phyloP scores from a whole-genome alignment of 2,113 vertebrate species.

The Conger conger region DNA sequence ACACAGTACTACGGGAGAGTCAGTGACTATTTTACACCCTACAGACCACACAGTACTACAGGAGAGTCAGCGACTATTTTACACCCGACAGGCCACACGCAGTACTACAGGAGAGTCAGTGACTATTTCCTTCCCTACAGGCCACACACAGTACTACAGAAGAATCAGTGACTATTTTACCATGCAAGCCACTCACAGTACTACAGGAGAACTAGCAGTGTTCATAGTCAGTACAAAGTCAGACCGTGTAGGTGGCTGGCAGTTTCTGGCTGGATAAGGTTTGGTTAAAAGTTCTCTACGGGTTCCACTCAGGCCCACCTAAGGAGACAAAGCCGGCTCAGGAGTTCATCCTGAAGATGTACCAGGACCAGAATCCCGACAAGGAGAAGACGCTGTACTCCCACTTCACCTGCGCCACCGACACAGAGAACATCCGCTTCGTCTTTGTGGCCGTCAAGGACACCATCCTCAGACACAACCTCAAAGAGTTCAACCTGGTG shows the following conservation, averaged over 20 bases:
- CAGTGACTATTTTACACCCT: too few relatives aligned
- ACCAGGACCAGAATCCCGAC: conserved; percentile 82
- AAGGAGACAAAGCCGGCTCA: conserved; percentile 72
- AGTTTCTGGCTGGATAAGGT: neutral
- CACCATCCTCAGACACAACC: conserved; percentile 85
- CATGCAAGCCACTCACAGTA: too few relatives aligned
- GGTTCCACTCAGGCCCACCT: conserved; percentile 70
- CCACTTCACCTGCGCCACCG: conserved; percentile 85
- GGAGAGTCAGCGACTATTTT: too few relatives aligned
- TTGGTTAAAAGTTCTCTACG: neutral
- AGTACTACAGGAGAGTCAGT: too few relatives aligned
- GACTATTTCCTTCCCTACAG: too few relatives aligned
- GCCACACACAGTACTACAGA: too few relatives aligned
- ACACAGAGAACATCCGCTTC: conserved; percentile 86
- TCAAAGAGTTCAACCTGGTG: conserved; percentile 80
- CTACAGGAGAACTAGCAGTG: too few relatives aligned
- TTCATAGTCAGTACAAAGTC: too few relatives aligned
- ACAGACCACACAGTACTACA: too few relatives aligned
- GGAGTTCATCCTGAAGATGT: conserved; percentile 86
- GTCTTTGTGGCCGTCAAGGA: conserved; percentile 86
- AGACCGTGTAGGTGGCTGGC: neutral
- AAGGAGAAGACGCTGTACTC: conserved; percentile 82
- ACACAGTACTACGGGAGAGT: too few relatives aligned
- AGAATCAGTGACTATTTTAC: too few relatives aligned
- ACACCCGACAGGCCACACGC: too few relatives aligned